A percentile compares a stretch with the other conserved stretches of the same genome.
Conservation (phyloP, 2,888 invertebrate genomes). For the Siphlonurus alternatus region DNA sequence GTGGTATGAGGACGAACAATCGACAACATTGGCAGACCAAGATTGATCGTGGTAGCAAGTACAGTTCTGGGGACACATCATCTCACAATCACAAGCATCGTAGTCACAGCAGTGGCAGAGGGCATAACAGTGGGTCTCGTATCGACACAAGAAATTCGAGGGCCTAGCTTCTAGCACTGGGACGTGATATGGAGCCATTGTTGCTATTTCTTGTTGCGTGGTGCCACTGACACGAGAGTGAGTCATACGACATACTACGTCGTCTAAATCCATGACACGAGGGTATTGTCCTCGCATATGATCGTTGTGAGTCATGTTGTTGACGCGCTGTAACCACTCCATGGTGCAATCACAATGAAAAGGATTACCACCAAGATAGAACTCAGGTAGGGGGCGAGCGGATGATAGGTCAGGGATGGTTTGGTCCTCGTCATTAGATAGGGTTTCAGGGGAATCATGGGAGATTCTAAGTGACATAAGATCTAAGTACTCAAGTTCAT, state of each 20-base stretch:
- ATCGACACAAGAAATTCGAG: conserved; percentile 70
- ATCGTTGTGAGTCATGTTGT: conserved; percentile 39
- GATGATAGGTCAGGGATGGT: not conserved
- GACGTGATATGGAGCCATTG: conserved; percentile 35
- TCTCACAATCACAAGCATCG: conserved; percentile 83
- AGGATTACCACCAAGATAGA: conserved; percentile 72
- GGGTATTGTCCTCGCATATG: conserved; percentile 71
- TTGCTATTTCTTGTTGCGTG: not conserved
- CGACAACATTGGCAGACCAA: conserved; percentile 73
- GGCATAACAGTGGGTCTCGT: conserved; percentile 70
- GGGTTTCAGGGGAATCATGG: conserved; percentile 35
- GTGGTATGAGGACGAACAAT: conserved; percentile 57
- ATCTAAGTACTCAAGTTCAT: conserved; percentile 57
- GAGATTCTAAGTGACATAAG: conserved; percentile 60
- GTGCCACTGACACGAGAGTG: conserved; percentile 54
- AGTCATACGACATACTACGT: conserved; percentile 63
- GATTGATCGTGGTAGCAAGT: conserved; percentile 78
- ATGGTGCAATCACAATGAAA: conserved; percentile 79
- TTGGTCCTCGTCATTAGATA: conserved; percentile 53
- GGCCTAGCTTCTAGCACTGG: conserved; percentile 62
- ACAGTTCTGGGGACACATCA: conserved; percentile 76
- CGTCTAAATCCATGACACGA: conserved; percentile 62
- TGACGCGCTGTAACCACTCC: conserved; percentile 78
- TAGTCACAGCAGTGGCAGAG: conserved; percentile 82
- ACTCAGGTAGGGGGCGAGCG: conserved; percentile 57